A percentile compares a stretch with the other conserved stretches of the same genome.
Evolutionary conservation across 2,113 vertebrate genomes (phyloP).

Genomic region (Psilopogon haemacephalus): DNA sequence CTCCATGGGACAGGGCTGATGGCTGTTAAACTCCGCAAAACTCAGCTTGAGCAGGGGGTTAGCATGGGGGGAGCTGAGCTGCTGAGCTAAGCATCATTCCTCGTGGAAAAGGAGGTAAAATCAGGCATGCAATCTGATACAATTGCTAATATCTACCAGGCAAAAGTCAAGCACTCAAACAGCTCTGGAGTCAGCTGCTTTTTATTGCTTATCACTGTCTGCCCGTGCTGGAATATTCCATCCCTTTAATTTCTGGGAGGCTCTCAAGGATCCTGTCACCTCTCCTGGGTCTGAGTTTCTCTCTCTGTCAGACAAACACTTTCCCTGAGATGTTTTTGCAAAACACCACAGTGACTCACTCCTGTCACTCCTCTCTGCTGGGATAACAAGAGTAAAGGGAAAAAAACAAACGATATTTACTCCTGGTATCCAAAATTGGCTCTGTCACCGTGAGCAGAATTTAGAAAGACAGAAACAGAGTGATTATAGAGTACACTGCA

Average conservation of each 20-base stretch:
- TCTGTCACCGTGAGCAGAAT: background rate
- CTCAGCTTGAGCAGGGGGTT: background rate
- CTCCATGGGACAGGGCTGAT: background rate
- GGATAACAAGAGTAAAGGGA: background rate
- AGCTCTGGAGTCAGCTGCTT: background rate
- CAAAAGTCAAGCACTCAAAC: background rate
- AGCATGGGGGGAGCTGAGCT: background rate
- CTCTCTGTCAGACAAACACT: background rate
- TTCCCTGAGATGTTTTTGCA: conserved; percentile 30
- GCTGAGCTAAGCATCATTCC: background rate
- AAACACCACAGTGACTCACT: background rate
- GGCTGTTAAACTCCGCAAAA: background rate
- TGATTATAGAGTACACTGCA: background rate
- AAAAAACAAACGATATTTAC: conserved; percentile 37
- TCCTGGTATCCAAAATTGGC: background rate
- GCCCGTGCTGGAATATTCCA: background rate
- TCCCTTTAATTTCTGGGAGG: background rate
- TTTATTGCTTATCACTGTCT: background rate
- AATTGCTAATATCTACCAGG: background rate
- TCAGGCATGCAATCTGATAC: background rate
- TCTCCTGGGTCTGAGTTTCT: background rate
- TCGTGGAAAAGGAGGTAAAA: background rate
- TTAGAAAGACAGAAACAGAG: conserved; percentile 7
- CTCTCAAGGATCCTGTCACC: background rate
- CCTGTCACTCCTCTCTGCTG: background rate